A percentile compares a stretch with the other conserved stretches of the same genome.
These are phyloP conservation scores for Philereme transversata DNA, from an alignment of 2,888 invertebrate species.

Conservation along the genomic window DNA sequence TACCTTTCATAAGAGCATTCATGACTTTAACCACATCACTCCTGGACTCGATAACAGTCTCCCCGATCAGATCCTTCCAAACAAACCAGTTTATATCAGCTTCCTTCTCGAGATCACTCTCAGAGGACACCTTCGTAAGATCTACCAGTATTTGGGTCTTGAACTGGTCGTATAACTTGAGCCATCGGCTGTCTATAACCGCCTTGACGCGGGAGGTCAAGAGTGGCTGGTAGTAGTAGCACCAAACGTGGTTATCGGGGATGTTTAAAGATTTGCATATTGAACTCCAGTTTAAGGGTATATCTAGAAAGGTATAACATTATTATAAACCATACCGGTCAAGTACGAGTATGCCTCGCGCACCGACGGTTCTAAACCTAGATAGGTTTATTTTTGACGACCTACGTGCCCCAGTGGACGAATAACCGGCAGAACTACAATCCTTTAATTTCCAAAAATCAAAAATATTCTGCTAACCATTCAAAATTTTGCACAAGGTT, in stretches of 20 bases:
- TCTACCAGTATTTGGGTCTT: conserved; percentile 70
- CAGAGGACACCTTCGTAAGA: conserved; percentile 70
- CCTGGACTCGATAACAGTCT: conserved; percentile 74
- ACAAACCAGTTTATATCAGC: conserved; percentile 88
- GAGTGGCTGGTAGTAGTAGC: conserved; percentile 88
- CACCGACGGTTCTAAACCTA: too few relatives aligned
- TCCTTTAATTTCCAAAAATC: too few relatives aligned
- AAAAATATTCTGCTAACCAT: too few relatives aligned
- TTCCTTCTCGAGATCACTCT: conserved; percentile 80
- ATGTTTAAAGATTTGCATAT: conserved; percentile 86
- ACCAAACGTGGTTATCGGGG: conserved; percentile 86
- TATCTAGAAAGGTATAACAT: conserved; percentile 64
- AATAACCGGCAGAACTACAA: too few relatives aligned
- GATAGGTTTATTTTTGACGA: too few relatives aligned
- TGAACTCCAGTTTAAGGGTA: conserved; percentile 85
- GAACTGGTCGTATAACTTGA: conserved; percentile 64
- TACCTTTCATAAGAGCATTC: conserved; percentile 78
- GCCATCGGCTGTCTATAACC: conserved; percentile 81
- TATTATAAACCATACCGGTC: background rate
- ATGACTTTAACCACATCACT: conserved; percentile 75
- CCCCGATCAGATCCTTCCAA: conserved; percentile 87
- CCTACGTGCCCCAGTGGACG: too few relatives aligned
- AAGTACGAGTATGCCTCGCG: too few relatives aligned
- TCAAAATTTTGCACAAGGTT: too few relatives aligned
- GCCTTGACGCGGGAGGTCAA: conserved; percentile 87